These are phyloP conservation scores for Drosophila nr. perissopoda DNA, from an alignment of 2,888 invertebrate species.

Conservation along the genomic window DNA sequence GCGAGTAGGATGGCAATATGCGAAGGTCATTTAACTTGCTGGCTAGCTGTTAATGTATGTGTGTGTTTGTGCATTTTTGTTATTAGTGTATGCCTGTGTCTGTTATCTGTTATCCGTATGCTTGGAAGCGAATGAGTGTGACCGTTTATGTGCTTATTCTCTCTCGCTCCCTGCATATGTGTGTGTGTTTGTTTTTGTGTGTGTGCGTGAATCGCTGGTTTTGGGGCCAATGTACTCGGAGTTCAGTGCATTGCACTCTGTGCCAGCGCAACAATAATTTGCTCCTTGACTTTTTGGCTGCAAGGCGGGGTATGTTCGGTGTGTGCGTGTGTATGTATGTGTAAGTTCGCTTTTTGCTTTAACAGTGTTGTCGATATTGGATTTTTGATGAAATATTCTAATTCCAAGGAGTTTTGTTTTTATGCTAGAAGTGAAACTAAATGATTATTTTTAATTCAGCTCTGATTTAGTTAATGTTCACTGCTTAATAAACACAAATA, in stretches of 20 bases:
- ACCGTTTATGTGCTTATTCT: constrained; percentile 27
- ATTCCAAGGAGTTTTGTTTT: not conserved
- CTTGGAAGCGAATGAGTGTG: constrained; percentile 45
- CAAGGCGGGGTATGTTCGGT: not conserved
- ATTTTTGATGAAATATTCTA: not conserved
- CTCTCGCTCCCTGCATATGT: not conserved
- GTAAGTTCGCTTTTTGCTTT: not conserved
- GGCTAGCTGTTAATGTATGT: constrained; percentile 18
- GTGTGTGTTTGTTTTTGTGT: constrained; percentile 5
- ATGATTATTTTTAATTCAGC: not conserved
- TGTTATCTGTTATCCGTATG: constrained; percentile 63
- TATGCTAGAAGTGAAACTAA: not conserved
- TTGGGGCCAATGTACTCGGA: constrained; percentile 72
- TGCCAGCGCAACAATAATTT: constrained; percentile 11
- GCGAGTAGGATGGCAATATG: constrained; percentile 52
- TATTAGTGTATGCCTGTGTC: constrained; percentile 29
- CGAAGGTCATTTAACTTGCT: constrained; percentile 53
- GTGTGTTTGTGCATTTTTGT: constrained; percentile 12
- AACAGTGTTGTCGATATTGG: not conserved
- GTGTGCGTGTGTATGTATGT: not conserved
- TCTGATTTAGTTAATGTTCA: not conserved
- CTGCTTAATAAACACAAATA: not conserved
- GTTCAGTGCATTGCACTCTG: constrained; percentile 73
- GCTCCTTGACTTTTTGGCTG: constrained; percentile 11
- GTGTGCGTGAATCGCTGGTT: constrained; percentile 7